Base-by-base conservation (phyloP, 2,797 vertebrate species). In the Decapterus maruadsi region DNA sequence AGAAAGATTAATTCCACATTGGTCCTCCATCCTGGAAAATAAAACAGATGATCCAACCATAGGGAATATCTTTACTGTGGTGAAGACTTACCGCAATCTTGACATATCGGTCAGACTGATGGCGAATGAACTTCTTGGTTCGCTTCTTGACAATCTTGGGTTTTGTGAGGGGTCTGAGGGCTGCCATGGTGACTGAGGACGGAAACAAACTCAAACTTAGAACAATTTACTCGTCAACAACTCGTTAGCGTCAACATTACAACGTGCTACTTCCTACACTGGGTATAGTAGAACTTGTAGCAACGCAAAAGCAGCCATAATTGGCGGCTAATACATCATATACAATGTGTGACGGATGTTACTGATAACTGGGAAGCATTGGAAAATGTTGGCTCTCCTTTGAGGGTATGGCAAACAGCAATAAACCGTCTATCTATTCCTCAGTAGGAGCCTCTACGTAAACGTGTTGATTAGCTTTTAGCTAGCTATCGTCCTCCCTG, bases 81-180 rank as follows among this genome's bases (percentile, higher is more conserved):
- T 0, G 0, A 1, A 31, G 51, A 64, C 45, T 70, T 92, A 99
- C 98, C 92, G 95, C 96, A 77, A 99, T 98, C 93, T 99, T 99
- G 57, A 99, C 98, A 97, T 99, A 99, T 90, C 98, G 93, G 71
- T 99, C 98, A 2, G 98, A 99, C 42, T 99, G 98, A 73, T 99
- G 98, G 82, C 98, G 96, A 65, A 99, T 98, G 82, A 99, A 99
- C 94, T 99, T 99, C 95, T 99, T 99, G 31, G 97, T 98, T 87
- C 98, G 94, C 93, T 99, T 99, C 91, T 99, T 99, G 78, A 99
- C 95, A 7, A 99, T 99, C 66, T 95, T 98, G 26, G 97, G 97
- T 34, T 97, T 99, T 46, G 95, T 97, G 19, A 99, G 96, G 60
- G 98, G 98, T 66, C 98, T 92, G 72, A 99, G 96, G 89, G 96